A percentile compares a stretch with the other conserved stretches of the same genome.
These are phyloP conservation scores for Stenodema calcarata DNA, from an alignment of 2,888 invertebrate species.

Conservation along the genomic window DNA sequence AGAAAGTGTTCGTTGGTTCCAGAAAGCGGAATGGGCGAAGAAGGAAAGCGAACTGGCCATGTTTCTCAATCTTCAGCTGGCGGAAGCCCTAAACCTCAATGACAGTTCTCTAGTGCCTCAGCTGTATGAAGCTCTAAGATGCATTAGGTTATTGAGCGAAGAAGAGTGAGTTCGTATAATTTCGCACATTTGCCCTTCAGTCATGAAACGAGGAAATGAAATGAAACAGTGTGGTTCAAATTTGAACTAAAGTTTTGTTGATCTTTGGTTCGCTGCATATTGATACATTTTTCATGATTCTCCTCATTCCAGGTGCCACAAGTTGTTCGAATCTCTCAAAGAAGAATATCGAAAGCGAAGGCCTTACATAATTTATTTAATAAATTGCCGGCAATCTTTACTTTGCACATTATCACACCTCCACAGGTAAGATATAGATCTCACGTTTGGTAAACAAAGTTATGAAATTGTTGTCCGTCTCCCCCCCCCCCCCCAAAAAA, in stretches of 20 bases:
- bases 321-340: conserved; percentile 75
- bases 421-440: conserved; percentile 65
- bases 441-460: too few species aligned
- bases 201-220: too few species aligned
- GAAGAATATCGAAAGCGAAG: conserved; percentile 79
- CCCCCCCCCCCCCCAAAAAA: too few species aligned
- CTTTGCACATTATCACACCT: conserved; percentile 77
- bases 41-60: conserved; percentile 66
- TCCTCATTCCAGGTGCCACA: conserved; percentile 68
- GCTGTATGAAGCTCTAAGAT: conserved; percentile 76
- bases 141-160: conserved; percentile 72
- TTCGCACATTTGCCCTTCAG: background rate
- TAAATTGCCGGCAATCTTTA: conserved; percentile 79
- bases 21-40: conserved; percentile 61
- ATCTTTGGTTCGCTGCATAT: too few species aligned
- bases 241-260: too few species aligned
- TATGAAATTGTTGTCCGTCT: too few species aligned
- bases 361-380: conserved; percentile 83
- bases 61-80: conserved; percentile 76
- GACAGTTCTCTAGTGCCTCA: conserved; percentile 79
- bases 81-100: conserved; percentile 81
- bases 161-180: conserved; percentile 63
- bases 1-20: conserved; percentile 47
- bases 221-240: too few species aligned
- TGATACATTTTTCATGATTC: too few species aligned